These are phyloP conservation scores for Leptodactylus fuscus DNA, from an alignment of 2,113 vertebrate species.

Conservation along the genomic window DNA sequence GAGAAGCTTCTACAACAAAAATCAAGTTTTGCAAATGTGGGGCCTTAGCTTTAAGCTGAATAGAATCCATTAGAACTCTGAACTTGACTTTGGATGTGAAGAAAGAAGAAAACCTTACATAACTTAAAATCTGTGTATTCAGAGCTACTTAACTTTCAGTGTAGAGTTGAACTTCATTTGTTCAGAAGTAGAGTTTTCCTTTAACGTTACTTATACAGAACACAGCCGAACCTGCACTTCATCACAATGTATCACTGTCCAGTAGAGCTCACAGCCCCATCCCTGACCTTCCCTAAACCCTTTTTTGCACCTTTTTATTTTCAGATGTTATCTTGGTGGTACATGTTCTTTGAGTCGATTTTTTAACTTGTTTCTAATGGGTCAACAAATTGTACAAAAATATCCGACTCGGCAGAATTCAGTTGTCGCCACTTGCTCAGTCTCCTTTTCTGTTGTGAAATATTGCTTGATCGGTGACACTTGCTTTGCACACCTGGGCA, in stretches of 20 bases:
- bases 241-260: background rate
- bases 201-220: background rate
- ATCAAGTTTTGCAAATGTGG: too few relatives aligned
- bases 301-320: slow-evolving; percentile 71
- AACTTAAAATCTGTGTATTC: background rate
- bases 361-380: slow-evolving; percentile 69
- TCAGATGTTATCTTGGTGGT: slow-evolving; percentile 68
- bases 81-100: background rate
- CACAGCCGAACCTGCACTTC: background rate
- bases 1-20: too few relatives aligned
- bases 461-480: slow-evolving; percentile 73
- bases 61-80: too few relatives aligned
- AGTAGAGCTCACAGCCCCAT: background rate
- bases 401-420: slow-evolving; percentile 70
- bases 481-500: slow-evolving; percentile 79
- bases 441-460: slow-evolving; percentile 73
- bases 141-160: background rate
- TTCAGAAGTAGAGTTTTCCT: background rate
- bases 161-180: background rate
- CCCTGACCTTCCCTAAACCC: background rate
- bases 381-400: slow-evolving; percentile 67
- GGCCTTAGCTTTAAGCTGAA: too few relatives aligned
- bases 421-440: slow-evolving; percentile 45
- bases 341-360: slow-evolving; percentile 69
- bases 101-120: background rate